Conservation (phyloP, 2,888 invertebrate genomes). For the Bellardia pandia region DNA sequence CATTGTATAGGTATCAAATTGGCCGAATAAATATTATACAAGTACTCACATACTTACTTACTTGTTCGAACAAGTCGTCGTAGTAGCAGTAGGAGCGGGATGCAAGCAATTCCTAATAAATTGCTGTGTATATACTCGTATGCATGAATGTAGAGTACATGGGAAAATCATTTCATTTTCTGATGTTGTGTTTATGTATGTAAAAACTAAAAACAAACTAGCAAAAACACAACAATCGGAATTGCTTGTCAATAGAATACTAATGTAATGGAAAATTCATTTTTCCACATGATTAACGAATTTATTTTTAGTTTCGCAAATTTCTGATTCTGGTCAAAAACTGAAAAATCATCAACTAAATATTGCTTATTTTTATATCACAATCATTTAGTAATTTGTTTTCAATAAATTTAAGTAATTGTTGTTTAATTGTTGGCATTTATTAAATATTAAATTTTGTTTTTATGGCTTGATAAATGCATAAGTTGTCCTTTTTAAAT, state of each 20-base stretch:
- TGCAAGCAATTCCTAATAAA: slow-evolving; percentile 81
- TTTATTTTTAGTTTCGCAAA: not conserved
- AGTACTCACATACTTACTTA: slow-evolving; percentile 34
- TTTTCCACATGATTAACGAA: slow-evolving; percentile 83
- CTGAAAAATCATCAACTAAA: slow-evolving; percentile 3
- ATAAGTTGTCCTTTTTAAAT: slow-evolving; percentile 33
- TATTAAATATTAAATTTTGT: not conserved
- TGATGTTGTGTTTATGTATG: slow-evolving; percentile 2
- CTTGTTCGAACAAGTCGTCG: not conserved
- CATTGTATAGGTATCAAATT: slow-evolving; percentile 57
- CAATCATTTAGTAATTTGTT: too few relatives aligned
- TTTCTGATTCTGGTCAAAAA: not conserved
- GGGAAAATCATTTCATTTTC: slow-evolving; percentile 29
- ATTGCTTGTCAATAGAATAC: slow-evolving; percentile 80
- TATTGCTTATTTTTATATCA: not conserved
- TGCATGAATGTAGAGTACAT: too few relatives aligned
- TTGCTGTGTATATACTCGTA: slow-evolving; percentile 59
- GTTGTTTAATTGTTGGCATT: not conserved
- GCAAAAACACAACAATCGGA: not conserved
- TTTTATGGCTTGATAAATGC: not conserved
- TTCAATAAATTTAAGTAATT: not conserved
- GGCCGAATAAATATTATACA: slow-evolving; percentile 56
- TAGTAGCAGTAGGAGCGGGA: slow-evolving; percentile 7
- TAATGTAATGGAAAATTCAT: slow-evolving; percentile 84
- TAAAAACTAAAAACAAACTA: slow-evolving; percentile 1